Evolutionary conservation across 2,888 invertebrate genomes (phyloP).

Genomic region (Callimorpha dominula): DNA sequence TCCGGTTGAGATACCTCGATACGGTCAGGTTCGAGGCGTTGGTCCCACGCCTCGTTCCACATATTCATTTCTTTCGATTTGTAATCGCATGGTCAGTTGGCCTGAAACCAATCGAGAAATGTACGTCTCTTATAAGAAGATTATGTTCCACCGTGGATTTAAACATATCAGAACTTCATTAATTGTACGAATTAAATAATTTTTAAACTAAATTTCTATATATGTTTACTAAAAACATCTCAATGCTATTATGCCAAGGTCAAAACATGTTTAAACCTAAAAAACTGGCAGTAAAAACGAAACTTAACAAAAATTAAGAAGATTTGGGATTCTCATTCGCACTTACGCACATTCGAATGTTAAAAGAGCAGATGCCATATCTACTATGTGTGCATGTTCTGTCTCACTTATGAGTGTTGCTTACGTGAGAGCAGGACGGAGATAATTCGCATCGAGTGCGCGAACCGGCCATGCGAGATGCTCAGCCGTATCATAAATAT

Average conservation of each 20-base stretch:
- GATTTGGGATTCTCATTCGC: slow-evolving; percentile 85
- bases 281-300: slow-evolving; percentile 67
- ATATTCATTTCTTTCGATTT: slow-evolving; percentile 69
- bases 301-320: slow-evolving; percentile 73
- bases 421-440: slow-evolving; percentile 74
- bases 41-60: slow-evolving; percentile 80
- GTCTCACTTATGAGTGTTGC: slow-evolving; percentile 54
- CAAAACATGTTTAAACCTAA: slow-evolving; percentile 54
- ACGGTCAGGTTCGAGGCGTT: slow-evolving; percentile 80
- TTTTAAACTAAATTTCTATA: slow-evolving; percentile 30
- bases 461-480: slow-evolving; percentile 86
- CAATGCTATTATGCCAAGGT: slow-evolving; percentile 53
- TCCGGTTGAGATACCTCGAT: slow-evolving; percentile 85
- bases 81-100: slow-evolving; percentile 63
- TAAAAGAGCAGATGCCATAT: slow-evolving; percentile 75
- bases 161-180: slow-evolving; percentile 10
- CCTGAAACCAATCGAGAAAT: slow-evolving; percentile 54
- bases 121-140: slow-evolving; percentile 38
- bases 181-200: slow-evolving; percentile 19
- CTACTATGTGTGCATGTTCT: slow-evolving; percentile 67
- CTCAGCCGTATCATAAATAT: slow-evolving; percentile 87
- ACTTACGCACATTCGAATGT: slow-evolving; percentile 80
- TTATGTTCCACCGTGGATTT: slow-evolving; percentile 23
- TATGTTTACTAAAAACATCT: slow-evolving; percentile 52
- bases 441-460: slow-evolving; percentile 80